A percentile compares a stretch with the other conserved stretches of the same genome.
These are phyloP conservation scores for Mesocricetus auratus DNA, from an alignment of 2,113 vertebrate genomes.

Conservation along the genomic window DNA sequence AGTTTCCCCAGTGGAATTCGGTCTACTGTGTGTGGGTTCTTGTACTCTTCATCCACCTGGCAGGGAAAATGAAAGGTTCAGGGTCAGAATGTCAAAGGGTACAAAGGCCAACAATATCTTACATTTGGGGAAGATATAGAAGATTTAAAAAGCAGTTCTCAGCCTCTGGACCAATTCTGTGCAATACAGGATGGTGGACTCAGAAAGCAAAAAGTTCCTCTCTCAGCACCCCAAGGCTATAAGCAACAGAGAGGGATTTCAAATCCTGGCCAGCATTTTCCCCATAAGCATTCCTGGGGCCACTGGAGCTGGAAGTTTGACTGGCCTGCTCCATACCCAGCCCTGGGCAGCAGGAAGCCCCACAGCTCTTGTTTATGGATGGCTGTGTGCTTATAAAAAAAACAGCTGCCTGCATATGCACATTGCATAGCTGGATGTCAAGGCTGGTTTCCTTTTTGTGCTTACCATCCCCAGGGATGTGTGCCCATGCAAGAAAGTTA, in stretches of 20 bases:
- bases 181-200: not conserved
- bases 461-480: not conserved
- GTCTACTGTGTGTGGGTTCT: slow-evolving; percentile 95
- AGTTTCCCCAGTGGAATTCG: slow-evolving; percentile 93
- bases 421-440: not conserved
- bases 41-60: slow-evolving; percentile 96
- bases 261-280: not conserved
- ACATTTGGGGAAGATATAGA: not conserved
- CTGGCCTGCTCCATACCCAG: not conserved
- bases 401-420: not conserved
- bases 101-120: not conserved
- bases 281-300: not conserved
- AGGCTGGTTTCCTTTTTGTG: not conserved
- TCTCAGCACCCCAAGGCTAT: not conserved
- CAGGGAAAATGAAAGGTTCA: slow-evolving; percentile 67
- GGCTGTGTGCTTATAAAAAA: not conserved
- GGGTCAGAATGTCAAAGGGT: slow-evolving; percentile 27
- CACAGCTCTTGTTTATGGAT: not conserved
- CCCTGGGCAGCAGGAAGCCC: not conserved
- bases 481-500: not conserved
- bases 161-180: not conserved
- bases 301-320: not conserved
- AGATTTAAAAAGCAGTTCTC: not conserved
- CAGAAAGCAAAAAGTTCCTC: not conserved
- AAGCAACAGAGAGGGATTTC: not conserved